A percentile compares a stretch with the other conserved stretches of the same genome.
Evolutionary conservation across 1,140 invertebrate species (phyloP).

Genomic region (Adoxophyes honmai): DNA sequence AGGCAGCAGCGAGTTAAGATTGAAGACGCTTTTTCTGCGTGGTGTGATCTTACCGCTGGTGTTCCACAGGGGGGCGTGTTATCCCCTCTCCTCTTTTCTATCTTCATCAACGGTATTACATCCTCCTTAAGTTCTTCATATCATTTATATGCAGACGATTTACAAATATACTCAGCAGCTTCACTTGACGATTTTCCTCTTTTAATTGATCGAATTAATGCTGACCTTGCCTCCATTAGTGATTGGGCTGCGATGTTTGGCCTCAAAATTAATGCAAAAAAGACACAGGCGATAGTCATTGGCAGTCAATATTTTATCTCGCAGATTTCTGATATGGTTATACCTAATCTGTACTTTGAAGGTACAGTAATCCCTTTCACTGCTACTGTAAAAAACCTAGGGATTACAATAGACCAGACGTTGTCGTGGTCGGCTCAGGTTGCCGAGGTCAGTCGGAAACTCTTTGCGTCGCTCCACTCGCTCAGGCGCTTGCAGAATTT

Average conservation of each 20-base stretch:
- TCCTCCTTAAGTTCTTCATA: too few relatives aligned
- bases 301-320: not conserved
- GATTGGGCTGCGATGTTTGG: too few relatives aligned
- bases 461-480: conserved; percentile 7
- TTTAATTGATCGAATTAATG: not conserved
- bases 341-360: not conserved
- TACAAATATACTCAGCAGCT: too few relatives aligned
- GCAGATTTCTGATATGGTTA: not conserved
- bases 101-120: not conserved
- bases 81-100: conserved; percentile 9
- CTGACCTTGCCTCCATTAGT: too few relatives aligned
- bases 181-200: too few relatives aligned
- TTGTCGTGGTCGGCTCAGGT: conserved; percentile 8
- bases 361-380: not conserved
- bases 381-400: not conserved
- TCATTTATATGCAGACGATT: too few relatives aligned
- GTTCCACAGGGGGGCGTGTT: not conserved
- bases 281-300: too few relatives aligned
- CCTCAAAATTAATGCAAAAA: too few relatives aligned
- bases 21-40: not conserved
- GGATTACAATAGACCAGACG: not conserved
- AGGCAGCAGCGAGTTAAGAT: not conserved
- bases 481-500: conserved; percentile 3
- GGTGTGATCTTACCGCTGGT: not conserved
- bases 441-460: not conserved